phyloP scores from a whole-genome alignment of 2,888 invertebrate species.

The Sphecodes monilicornis region DNA sequence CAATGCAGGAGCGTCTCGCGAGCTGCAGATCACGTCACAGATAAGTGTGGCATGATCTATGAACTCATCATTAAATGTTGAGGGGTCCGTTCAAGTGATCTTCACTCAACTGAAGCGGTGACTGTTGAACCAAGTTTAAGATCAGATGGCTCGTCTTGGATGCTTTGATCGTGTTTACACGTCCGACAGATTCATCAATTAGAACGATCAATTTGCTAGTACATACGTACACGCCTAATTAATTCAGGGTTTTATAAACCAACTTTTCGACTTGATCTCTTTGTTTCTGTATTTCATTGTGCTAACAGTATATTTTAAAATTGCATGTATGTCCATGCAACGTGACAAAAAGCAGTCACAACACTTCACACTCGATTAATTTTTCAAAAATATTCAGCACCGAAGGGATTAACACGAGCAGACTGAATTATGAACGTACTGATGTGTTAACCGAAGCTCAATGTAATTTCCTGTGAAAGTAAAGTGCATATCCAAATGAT shows the following conservation, averaged over 20 bases:
- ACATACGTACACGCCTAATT: background rate
- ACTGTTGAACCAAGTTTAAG: slow-evolving; percentile 3
- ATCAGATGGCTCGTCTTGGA: background rate
- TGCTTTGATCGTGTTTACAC: background rate
- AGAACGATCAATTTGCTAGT: background rate
- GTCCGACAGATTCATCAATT: slow-evolving; percentile 1
- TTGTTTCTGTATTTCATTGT: background rate
- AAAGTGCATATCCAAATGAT: background rate
- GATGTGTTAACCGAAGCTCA: background rate
- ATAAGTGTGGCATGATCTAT: slow-evolving; percentile 33
- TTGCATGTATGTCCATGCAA: too few relatives aligned
- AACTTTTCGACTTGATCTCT: too few relatives aligned
- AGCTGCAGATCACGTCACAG: slow-evolving; percentile 23
- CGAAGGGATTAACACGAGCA: background rate
- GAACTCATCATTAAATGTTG: slow-evolving; percentile 25
- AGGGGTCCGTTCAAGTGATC: slow-evolving; percentile 15
- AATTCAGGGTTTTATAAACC: background rate
- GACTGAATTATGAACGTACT: background rate
- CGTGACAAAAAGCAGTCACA: background rate
- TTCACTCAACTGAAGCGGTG: background rate
- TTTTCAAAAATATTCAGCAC: background rate
- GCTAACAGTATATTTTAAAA: background rate
- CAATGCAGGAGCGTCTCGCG: background rate
- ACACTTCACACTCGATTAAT: background rate
- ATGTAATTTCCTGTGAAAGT: background rate